Conservation (phyloP, 2,888 invertebrate species). For the Luffia ferchaultella region DNA sequence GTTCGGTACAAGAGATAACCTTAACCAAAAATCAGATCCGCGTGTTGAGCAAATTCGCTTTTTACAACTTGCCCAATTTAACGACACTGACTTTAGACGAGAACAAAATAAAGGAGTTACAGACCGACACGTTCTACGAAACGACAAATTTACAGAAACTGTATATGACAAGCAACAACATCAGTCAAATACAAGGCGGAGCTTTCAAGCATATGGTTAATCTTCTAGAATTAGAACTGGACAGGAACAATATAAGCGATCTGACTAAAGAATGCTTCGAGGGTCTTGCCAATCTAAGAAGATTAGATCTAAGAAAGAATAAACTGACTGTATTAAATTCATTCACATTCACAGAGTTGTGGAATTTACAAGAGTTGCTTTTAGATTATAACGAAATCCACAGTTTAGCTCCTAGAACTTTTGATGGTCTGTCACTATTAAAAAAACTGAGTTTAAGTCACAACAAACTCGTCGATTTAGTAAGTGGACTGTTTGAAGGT, state of each 20-base stretch:
- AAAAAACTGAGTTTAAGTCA: slow-evolving; percentile 76
- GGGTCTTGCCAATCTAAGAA: slow-evolving; percentile 75
- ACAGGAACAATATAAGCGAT: slow-evolving; percentile 77
- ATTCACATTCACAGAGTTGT: slow-evolving; percentile 80
- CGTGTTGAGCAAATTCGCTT: slow-evolving; percentile 71
- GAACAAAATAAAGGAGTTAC: slow-evolving; percentile 78
- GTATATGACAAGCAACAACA: slow-evolving; percentile 85
- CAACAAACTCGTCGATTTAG: slow-evolving; percentile 76
- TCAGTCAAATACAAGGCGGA: slow-evolving; percentile 85
- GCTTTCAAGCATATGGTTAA: slow-evolving; percentile 79
- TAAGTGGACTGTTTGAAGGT: slow-evolving; percentile 74
- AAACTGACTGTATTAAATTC: slow-evolving; percentile 78
- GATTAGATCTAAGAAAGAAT: slow-evolving; percentile 78
- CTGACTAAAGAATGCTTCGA: slow-evolving; percentile 80
- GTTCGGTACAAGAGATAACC: slow-evolving; percentile 72
- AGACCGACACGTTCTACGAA: slow-evolving; percentile 77
- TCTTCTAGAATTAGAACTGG: slow-evolving; percentile 81
- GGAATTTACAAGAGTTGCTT: slow-evolving; percentile 74
- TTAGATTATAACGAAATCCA: slow-evolving; percentile 76
- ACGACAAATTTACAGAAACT: slow-evolving; percentile 77
- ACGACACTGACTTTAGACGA: slow-evolving; percentile 75
- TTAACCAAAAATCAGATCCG: slow-evolving; percentile 76
- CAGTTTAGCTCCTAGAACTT: slow-evolving; percentile 77
- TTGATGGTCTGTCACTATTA: slow-evolving; percentile 77
- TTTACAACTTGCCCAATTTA: slow-evolving; percentile 76